These are phyloP conservation scores for Orbicella faveolata DNA, from an alignment of 64 coral and sea anemone genomes.

Conservation along the genomic window DNA sequence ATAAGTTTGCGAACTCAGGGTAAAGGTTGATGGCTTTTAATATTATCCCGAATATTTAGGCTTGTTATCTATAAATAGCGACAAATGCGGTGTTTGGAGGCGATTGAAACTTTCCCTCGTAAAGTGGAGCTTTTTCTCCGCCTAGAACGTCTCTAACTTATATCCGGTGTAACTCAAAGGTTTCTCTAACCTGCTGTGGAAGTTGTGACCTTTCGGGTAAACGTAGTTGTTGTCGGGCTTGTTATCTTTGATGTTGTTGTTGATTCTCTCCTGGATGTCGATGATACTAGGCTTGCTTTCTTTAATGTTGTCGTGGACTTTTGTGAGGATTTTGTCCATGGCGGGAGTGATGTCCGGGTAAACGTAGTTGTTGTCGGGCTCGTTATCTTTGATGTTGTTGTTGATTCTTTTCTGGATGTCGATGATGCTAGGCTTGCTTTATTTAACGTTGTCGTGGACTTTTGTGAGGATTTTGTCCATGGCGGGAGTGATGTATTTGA, in stretches of 20 bases:
- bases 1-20: too few relatives aligned
- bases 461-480: background rate
- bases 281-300: slow-evolving; percentile 1
- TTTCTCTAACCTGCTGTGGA: background rate
- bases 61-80: too few relatives aligned
- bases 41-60: too few relatives aligned
- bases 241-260: background rate
- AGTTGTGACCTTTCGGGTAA: background rate
- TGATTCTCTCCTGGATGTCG: background rate
- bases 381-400: background rate
- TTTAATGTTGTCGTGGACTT: background rate
- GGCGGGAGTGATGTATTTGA: background rate
- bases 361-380: background rate
- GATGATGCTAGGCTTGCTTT: slow-evolving; percentile 13
- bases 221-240: background rate
- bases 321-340: background rate
- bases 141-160: too few relatives aligned
- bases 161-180: too few relatives aligned
- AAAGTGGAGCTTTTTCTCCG: too few relatives aligned
- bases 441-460: background rate
- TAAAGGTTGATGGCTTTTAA: too few relatives aligned
- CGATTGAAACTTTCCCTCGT: too few relatives aligned
- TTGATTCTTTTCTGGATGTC: background rate
- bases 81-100: too few relatives aligned
- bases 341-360: background rate